Evolutionary conservation across 2,888 invertebrate species (phyloP), one percentile per base, ranked within the genome.

Genomic region (Lycocerus yunnanus): DNA sequence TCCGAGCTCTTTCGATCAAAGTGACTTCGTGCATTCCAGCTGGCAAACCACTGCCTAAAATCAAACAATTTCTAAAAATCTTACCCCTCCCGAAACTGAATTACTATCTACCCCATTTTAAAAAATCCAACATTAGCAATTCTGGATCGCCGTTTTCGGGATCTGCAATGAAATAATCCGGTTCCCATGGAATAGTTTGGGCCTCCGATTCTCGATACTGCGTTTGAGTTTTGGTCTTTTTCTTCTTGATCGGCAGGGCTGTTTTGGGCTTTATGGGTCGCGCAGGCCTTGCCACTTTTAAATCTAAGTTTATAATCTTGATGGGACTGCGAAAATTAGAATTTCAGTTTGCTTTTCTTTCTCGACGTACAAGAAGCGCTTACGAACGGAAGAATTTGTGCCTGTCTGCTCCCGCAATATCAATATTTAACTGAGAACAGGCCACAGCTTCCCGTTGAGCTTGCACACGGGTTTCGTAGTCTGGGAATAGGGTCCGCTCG

Each of bases 101-200:
- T n/a, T n/a, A n/a, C n/a, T n/a, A 61, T 79, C 77, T 79, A 85
- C 86, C 86, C 86, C 86, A 87, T 83, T 86, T 85, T 16, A 87
- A 78, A 75, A 87, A 87, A 69, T 86, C 91, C 21, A 95, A 85
- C 63, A 90, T 91, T 16, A 95, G 82, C 0, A 94, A 89, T 85
- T 94, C 94, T 0, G 94, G 92, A 85, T 89, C 72, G 75, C 88
- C 84, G 1, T 43, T 43, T n/a, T 43, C 27, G 11, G 27, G 27
- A 16, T 89, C 88, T 21, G 92, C 85, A 72, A 86, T 87, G 82
- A 89, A 91, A 67, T 80, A 70, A 0, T 94, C 93, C 0, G 95
- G 93, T 77, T 94, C 92, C 92, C 94, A 95, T 0, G 95, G 95
- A 13, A 88, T 87, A 0, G 95, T 95, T 86, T 95, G 95, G 0